A percentile compares a stretch with the other conserved stretches of the same genome.
These are phyloP conservation scores for Erebia ligea DNA, from an alignment of 2,888 invertebrate species.

Conservation along the genomic window DNA sequence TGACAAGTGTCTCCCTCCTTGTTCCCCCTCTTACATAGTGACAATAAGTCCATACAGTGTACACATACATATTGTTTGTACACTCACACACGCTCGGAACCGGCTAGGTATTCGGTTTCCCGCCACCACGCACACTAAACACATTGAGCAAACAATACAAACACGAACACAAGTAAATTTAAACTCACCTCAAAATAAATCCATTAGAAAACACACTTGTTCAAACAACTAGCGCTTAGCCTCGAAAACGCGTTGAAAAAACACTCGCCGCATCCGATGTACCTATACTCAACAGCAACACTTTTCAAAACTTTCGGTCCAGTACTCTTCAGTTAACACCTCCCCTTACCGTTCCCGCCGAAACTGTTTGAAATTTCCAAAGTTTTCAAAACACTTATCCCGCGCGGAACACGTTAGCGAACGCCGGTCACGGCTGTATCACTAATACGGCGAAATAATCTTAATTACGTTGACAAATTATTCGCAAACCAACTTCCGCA, in stretches of 20 bases:
- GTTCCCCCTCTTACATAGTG: conserved; percentile 77
- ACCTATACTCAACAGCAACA: conserved; percentile 51
- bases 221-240: conserved; percentile 83
- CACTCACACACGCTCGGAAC: conserved; percentile 69
- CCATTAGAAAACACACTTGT: conserved; percentile 84
- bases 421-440: conserved; percentile 2
- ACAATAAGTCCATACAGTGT: conserved; percentile 72
- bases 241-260: conserved; percentile 83
- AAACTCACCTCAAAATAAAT: conserved; percentile 84
- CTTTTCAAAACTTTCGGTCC: conserved; percentile 79
- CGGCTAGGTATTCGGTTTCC: conserved; percentile 82
- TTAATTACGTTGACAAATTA: conserved; percentile 44
- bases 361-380: conserved; percentile 43
- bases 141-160: conserved; percentile 80
- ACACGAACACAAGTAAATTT: conserved; percentile 83
- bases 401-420: conserved; percentile 12
- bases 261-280: conserved; percentile 77
- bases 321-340: conserved; percentile 61
- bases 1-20: conserved; percentile 80
- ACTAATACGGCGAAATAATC: conserved; percentile 22
- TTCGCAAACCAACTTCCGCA: conserved; percentile 69
- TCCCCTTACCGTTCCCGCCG: conserved; percentile 62
- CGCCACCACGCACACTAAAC: conserved; percentile 82
- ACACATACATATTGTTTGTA: conserved; percentile 70
- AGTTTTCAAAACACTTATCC: not conserved